Conservation (phyloP, 2,797 vertebrate genomes). For the Gila robusta region DNA sequence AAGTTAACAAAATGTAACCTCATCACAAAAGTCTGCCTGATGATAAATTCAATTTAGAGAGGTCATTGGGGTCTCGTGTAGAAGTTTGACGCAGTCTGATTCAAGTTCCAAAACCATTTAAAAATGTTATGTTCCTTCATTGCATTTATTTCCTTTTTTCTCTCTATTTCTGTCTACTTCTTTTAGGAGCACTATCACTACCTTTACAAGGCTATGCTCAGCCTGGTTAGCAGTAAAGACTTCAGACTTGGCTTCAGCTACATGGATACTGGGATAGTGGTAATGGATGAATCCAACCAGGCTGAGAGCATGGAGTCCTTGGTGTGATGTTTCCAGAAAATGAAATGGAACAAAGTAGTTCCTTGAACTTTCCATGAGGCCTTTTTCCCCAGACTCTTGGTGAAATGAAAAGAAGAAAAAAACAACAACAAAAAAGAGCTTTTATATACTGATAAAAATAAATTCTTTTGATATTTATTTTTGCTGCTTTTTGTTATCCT, state of each 20-base stretch:
- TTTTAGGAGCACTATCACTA: constrained; percentile 98
- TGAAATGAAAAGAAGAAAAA: constrained; percentile 88
- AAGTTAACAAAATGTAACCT: constrained; percentile 71
- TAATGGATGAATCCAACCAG: constrained; percentile 91
- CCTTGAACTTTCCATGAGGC: constrained; percentile 91
- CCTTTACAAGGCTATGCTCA: constrained; percentile 99
- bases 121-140: background rate
- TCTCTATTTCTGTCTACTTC: background rate
- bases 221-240: constrained; percentile 93
- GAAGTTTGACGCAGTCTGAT: background rate
- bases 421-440: constrained; percentile 91
- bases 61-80: background rate
- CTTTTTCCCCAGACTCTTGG: constrained; percentile 99
- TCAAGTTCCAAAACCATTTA: background rate
- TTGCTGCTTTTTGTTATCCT: constrained; percentile 98
- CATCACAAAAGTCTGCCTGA: background rate
- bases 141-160: background rate
- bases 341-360: constrained; percentile 81
- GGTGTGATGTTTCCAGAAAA: constrained; percentile 79
- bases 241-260: constrained; percentile 87
- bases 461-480: constrained; percentile 99
- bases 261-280: constrained; percentile 89
- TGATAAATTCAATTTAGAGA: background rate
- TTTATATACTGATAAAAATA: constrained; percentile 97
- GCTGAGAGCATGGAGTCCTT: constrained; percentile 99